Percentiles rank a stretch among this genome's conserved stretches.
These are phyloP conservation scores for Falcunculus frontatus DNA, from an alignment of 2,113 vertebrate species.

Conservation along the genomic window DNA sequence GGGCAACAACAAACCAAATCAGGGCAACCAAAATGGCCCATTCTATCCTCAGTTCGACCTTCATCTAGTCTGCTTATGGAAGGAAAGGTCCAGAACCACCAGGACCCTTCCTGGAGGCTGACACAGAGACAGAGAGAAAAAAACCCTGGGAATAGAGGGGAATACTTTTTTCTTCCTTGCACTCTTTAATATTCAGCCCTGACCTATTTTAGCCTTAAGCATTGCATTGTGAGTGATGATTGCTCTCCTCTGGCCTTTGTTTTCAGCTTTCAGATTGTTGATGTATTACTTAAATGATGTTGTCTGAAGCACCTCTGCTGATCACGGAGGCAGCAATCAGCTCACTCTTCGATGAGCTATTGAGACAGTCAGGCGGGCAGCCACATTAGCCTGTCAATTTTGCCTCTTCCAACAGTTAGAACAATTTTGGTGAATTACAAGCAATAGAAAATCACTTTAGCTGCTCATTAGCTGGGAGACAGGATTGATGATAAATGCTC, in stretches of 20 bases:
- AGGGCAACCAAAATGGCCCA: not conserved
- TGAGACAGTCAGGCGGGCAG: constrained; percentile 52
- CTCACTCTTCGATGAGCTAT: constrained; percentile 59
- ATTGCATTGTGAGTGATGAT: not conserved
- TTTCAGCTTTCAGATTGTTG: constrained; percentile 61
- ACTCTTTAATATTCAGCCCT: constrained; percentile 37
- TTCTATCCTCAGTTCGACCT: not conserved
- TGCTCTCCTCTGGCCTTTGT: constrained; percentile 39
- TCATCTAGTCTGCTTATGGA: not conserved
- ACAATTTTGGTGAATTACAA: constrained; percentile 75
- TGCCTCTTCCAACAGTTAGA: constrained; percentile 68
- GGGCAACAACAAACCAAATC: not conserved
- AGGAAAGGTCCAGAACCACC: not conserved
- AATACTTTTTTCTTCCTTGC: not conserved
- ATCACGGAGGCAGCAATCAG: constrained; percentile 66
- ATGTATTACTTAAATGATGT: constrained; percentile 59
- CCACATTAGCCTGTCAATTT: constrained; percentile 72
- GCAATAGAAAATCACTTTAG: constrained; percentile 76
- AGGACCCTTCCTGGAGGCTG: not conserved
- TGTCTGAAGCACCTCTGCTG: constrained; percentile 67
- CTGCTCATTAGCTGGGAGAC: constrained; percentile 68
- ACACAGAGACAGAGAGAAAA: not conserved
- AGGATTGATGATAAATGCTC: constrained; percentile 60
- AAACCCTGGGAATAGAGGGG: not conserved
- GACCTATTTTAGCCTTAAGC: constrained; percentile 53